phyloP scores from a whole-genome alignment of 2,888 invertebrate species.

The Leptarthrus brevirostris region DNA sequence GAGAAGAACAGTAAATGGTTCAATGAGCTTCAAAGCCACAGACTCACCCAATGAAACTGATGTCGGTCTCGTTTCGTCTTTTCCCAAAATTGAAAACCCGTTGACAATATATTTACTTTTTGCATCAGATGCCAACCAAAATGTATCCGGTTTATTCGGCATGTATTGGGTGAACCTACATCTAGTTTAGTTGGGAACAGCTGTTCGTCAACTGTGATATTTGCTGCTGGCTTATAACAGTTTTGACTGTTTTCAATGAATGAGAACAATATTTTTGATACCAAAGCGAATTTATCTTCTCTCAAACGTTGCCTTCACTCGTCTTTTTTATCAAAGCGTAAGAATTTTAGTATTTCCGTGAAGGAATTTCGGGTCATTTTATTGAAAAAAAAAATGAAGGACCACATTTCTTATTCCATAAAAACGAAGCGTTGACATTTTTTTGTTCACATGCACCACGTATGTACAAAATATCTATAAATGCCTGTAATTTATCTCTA shows the following conservation, averaged over 20 bases:
- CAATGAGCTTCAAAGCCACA: not conserved
- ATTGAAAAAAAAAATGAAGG: not conserved
- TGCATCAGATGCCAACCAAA: slow-evolving; percentile 57
- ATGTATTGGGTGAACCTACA: slow-evolving; percentile 57
- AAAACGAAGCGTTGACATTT: not conserved
- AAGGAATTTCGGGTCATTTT: not conserved
- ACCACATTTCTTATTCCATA: too few species aligned
- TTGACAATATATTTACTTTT: slow-evolving; percentile 55
- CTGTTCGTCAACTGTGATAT: slow-evolving; percentile 50
- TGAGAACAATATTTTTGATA: not conserved
- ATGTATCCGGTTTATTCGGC: slow-evolving; percentile 55
- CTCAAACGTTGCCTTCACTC: slow-evolving; percentile 12
- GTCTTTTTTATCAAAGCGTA: slow-evolving; percentile 24
- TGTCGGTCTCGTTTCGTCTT: slow-evolving; percentile 53
- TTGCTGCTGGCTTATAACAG: slow-evolving; percentile 54
- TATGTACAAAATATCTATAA: not conserved
- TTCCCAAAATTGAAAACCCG: slow-evolving; percentile 56
- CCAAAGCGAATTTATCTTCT: slow-evolving; percentile 26
- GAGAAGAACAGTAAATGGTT: slow-evolving; percentile 8
- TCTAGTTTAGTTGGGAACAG: slow-evolving; percentile 57
- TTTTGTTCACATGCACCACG: not conserved
- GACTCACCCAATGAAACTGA: not conserved
- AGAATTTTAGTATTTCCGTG: slow-evolving; percentile 13
- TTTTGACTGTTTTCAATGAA: slow-evolving; percentile 30
- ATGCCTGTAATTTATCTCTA: not conserved